These are phyloP conservation scores for Copsychus sechellarum DNA, from an alignment of 2,113 vertebrate genomes.

Conservation along the genomic window DNA sequence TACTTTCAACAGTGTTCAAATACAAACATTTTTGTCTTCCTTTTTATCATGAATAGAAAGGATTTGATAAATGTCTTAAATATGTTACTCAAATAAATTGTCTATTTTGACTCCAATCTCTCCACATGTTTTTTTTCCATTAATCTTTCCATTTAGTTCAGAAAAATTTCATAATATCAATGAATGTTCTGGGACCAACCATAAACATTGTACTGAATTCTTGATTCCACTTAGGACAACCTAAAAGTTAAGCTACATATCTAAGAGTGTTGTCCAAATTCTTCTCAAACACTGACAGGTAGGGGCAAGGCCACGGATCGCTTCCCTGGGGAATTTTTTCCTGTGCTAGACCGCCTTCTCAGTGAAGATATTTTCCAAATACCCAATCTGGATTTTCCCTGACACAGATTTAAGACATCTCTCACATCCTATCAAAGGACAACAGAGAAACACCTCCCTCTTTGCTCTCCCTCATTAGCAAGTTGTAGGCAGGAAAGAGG, in stretches of 20 bases:
- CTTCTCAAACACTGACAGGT: neutral
- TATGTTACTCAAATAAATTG: neutral
- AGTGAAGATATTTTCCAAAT: neutral
- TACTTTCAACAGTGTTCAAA: neutral
- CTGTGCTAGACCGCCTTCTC: neutral
- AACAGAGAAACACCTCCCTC: neutral
- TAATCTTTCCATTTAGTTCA: neutral
- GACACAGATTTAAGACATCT: neutral
- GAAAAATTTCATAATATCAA: neutral
- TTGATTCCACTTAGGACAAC: neutral
- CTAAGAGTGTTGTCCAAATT: fast-evolving
- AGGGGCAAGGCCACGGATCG: fast-evolving
- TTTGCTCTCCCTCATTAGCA: fast-evolving
- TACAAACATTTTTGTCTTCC: neutral
- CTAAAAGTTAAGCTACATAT: neutral
- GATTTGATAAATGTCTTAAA: neutral
- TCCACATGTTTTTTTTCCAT: neutral
- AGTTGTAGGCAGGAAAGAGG: neutral
- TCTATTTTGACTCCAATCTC: neutral
- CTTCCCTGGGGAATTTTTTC: neutral
- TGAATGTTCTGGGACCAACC: neutral
- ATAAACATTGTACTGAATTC: neutral
- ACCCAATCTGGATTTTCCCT: neutral
- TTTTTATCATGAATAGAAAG: neutral
- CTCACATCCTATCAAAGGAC: fast-evolving